A percentile compares a stretch with the other conserved stretches of the same genome.
phyloP scores from a whole-genome alignment of 2,113 vertebrate species.

The Salvelinus sp. region DNA sequence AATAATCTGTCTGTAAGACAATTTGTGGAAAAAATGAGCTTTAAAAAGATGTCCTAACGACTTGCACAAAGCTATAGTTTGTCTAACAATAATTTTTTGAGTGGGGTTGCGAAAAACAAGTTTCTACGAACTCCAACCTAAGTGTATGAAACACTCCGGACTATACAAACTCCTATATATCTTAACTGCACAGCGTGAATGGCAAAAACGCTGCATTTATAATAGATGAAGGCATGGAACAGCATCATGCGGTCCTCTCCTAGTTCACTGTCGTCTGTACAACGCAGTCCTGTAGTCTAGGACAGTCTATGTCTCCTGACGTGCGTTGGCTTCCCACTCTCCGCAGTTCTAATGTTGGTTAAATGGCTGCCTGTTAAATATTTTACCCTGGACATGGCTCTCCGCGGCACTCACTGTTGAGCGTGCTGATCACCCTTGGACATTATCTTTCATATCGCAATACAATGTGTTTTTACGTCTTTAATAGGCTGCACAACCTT shows the following conservation, averaged over 20 bases:
- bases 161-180: slow-evolving; percentile 9
- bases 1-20: too few relatives aligned
- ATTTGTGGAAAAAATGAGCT: too few relatives aligned
- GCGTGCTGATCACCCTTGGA: too few relatives aligned
- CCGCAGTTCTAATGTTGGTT: slow-evolving; percentile 32
- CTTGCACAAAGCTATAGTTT: too few relatives aligned
- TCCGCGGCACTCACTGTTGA: too few relatives aligned
- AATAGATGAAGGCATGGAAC: neutral
- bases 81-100: too few relatives aligned
- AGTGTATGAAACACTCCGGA: too few relatives aligned
- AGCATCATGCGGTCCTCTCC: neutral
- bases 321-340: neutral
- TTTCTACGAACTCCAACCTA: too few relatives aligned
- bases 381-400: slow-evolving; percentile 37
- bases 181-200: neutral
- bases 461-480: neutral
- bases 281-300: neutral
- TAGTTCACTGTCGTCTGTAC: neutral
- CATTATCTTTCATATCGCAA: neutral
- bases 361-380: slow-evolving; percentile 42
- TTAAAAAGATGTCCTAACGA: too few relatives aligned
- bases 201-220: neutral
- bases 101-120: too few relatives aligned
- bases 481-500: neutral
- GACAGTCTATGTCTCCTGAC: neutral